phyloP scores from a whole-genome alignment of 2,797 vertebrate species.

The Myiotriccus ornatus region DNA sequence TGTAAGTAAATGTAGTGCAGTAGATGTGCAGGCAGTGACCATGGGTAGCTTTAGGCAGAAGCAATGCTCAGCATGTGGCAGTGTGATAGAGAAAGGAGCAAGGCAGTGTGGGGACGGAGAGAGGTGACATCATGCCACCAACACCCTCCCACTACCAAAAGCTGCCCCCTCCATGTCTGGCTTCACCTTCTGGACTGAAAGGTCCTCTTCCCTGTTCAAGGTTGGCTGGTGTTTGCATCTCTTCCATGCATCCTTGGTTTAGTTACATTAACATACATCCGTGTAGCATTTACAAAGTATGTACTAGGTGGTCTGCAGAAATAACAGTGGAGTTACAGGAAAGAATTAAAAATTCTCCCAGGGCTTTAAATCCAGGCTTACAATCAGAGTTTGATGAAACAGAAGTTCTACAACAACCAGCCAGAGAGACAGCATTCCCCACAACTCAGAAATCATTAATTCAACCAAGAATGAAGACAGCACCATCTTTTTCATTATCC shows the following conservation, averaged over 20 bases:
- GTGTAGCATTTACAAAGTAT: background rate
- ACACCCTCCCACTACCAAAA: background rate
- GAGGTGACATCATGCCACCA: background rate
- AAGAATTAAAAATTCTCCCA: background rate
- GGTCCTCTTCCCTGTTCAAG: background rate
- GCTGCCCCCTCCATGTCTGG: background rate
- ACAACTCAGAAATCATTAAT: conserved; percentile 6
- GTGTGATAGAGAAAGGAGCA: background rate
- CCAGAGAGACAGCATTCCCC: background rate
- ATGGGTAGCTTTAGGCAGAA: background rate
- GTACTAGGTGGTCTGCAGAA: background rate
- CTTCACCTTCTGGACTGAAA: background rate
- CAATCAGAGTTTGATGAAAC: background rate
- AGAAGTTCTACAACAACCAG: background rate
- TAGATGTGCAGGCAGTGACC: background rate
- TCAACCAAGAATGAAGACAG: conserved; percentile 17
- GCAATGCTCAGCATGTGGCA: accelerated
- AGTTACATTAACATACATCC: background rate
- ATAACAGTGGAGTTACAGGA: background rate
- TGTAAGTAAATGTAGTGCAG: background rate
- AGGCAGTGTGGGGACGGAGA: background rate
- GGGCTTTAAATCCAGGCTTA: background rate
- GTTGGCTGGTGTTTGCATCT: accelerated
- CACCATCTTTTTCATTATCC: conserved; percentile 28
- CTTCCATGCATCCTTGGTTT: background rate